Conservation (phyloP, 2,888 invertebrate species). For the Globia sparganii region DNA sequence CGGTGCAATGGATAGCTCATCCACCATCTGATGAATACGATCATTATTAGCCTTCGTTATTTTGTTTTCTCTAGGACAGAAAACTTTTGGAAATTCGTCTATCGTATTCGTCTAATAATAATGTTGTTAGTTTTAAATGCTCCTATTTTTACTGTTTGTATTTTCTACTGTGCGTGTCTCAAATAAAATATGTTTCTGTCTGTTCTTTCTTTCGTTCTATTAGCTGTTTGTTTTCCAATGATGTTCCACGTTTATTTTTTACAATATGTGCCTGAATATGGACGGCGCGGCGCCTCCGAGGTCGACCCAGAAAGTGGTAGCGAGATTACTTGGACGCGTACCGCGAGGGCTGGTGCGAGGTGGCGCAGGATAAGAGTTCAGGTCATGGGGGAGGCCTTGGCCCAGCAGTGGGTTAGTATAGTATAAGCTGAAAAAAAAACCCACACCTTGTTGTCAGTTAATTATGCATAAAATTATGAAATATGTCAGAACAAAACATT, state of each 20-base stretch:
- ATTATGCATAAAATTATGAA: conserved; percentile 7
- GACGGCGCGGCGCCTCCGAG: not conserved
- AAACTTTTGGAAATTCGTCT: not conserved
- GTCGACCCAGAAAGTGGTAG: not conserved
- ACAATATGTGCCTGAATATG: not conserved
- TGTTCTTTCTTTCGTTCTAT: not conserved
- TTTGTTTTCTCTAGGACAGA: conserved; percentile 3
- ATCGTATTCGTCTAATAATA: not conserved
- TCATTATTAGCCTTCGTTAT: conserved; percentile 38
- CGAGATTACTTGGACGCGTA: not conserved
- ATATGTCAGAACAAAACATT: conserved; percentile 10
- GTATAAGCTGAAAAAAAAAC: not conserved
- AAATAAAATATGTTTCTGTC: not conserved
- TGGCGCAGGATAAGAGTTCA: not conserved
- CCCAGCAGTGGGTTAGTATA: not conserved
- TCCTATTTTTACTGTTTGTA: not conserved
- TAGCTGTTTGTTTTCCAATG: not conserved
- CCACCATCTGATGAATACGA: conserved; percentile 33
- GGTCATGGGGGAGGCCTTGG: not conserved
- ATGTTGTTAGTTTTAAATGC: not conserved
- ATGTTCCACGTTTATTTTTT: not conserved
- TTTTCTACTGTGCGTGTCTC: not conserved
- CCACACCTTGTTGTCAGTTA: too few species aligned
- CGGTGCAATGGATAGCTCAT: conserved; percentile 52
- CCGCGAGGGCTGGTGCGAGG: not conserved